phyloP scores from a whole-genome alignment of 2,888 invertebrate species.

The Agriopis aurantiaria region DNA sequence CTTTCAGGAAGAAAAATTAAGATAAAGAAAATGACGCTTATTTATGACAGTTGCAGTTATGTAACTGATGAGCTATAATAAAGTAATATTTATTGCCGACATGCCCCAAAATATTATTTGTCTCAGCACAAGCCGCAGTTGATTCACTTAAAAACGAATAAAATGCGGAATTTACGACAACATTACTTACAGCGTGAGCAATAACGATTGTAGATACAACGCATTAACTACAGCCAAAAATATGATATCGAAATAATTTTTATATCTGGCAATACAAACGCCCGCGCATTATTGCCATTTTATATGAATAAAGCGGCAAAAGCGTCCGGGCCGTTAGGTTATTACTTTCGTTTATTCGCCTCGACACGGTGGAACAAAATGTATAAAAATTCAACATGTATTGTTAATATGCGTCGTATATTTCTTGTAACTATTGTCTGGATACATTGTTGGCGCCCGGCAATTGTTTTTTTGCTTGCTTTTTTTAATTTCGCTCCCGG shows the following conservation, averaged over 20 bases:
- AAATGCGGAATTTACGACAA: slow-evolving; percentile 41
- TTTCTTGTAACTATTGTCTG: slow-evolving; percentile 62
- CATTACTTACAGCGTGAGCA: slow-evolving; percentile 45
- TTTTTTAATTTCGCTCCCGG: slow-evolving; percentile 27
- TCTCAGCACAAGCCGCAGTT: slow-evolving; percentile 21
- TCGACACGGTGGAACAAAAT: slow-evolving; percentile 47
- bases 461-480: slow-evolving; percentile 50
- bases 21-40: not conserved
- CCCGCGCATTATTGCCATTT: slow-evolving; percentile 57
- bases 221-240: slow-evolving; percentile 49
- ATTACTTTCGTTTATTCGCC: slow-evolving; percentile 63
- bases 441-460: slow-evolving; percentile 48
- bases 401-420: slow-evolving; percentile 60
- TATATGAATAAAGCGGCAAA: slow-evolving; percentile 62
- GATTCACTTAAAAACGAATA: slow-evolving; percentile 48
- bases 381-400: slow-evolving; percentile 50
- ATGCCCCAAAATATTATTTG: slow-evolving; percentile 31
- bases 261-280: slow-evolving; percentile 57
- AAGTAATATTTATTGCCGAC: slow-evolving; percentile 35
- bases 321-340: slow-evolving; percentile 62
- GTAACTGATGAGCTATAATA: slow-evolving; percentile 22
- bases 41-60: slow-evolving; percentile 13
- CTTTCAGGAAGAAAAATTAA: not conserved
- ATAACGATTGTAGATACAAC: slow-evolving; percentile 45
- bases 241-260: slow-evolving; percentile 57